A percentile compares a stretch with the other conserved stretches of the same genome.
Conservation (phyloP, 2,113 vertebrate species). For the pig (Sus scrofa) region T2T-Sscrofa CM000813.6:24329001-24329500, state of each 20-base stretch:
- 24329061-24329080: background rate
- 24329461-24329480: no score
- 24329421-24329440: no score
- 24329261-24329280: background rate
- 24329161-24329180: background rate
- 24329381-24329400: no score
- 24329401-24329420: no score
- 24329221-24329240: background rate
- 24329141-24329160: background rate
- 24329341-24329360: no score
- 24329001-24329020: background rate
- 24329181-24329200: background rate
- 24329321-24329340: background rate
- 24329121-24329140: background rate
- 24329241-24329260: background rate
- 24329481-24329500: no score
- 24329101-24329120: background rate
- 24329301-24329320: background rate
- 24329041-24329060: background rate
- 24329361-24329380: no score
- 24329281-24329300: rapidly evolving
- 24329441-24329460: no score
- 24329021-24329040: background rate
- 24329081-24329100: background rate
- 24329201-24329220: background rate